Evolutionary conservation across 2,113 vertebrate genomes (phyloP), one percentile per base, ranked within the genome.

Genomic region (Lagenorhynchus albirostris): DNA sequence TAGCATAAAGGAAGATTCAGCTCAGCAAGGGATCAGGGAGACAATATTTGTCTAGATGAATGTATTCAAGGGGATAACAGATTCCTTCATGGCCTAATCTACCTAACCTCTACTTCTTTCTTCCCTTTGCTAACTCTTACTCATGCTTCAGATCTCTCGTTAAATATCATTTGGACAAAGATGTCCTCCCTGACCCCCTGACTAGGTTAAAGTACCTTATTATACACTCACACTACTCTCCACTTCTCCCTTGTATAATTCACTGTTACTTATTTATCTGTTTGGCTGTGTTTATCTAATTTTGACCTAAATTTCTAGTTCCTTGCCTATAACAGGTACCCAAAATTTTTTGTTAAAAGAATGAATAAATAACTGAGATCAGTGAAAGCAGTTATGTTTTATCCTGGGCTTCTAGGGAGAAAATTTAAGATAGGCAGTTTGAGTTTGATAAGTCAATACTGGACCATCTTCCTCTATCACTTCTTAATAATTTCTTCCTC

Each of bases 41-140:
- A 81, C 3, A 73, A 38, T 86, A 93, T 93, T 96, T 96, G 55
- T 76, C 38, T 47, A n/a, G 26, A 73, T 74, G 41, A 96, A 65
- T 31, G 20, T 63, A 44, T 55, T 14, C 11, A 44, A 79, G 50
- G 60, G 83, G 33, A 88, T 38, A 86, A 29, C 6, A 70, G 18
- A 53, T 31, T 76, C 29, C 5, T 31, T 74, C 23, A 47, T 23
- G 38, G 12, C 15, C 53, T 71, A 18, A 70, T 38, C 18, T 81
- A 73, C 21, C 17, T 60, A 63, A 70, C 29, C 6, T 2, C 5
- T 3, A 23, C 3, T 31, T 38, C 21, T 12, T 26, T 44, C 38
- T 68, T 81, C 14, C 21, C 7, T 93, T 88, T 31, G 29, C 5
- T 90, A 89, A 81, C 44, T 41, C 38, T 70, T 53, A 38, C 60